Conservation (phyloP, 53 echinoderm and acorn worm species). For the Luidia sarsii region DNA sequence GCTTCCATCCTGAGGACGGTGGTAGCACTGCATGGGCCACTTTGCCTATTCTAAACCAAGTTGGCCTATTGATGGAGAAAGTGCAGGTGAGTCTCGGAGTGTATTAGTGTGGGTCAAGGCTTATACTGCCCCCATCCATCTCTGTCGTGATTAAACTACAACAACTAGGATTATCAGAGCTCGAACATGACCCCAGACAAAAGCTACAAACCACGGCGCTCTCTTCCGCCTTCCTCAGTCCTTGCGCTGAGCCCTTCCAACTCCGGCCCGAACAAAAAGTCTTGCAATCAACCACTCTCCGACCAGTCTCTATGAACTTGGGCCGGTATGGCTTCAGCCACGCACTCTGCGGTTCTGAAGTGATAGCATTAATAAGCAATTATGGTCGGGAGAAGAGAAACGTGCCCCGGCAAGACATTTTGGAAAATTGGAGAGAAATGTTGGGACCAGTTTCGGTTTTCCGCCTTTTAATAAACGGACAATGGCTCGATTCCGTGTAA, state of each 20-base stretch:
- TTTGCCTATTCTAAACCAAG: not conserved
- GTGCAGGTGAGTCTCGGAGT: conserved; percentile 44
- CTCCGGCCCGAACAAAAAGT: conserved; percentile 10
- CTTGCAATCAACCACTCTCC: not conserved
- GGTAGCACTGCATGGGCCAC: not conserved
- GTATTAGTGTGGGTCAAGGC: not conserved
- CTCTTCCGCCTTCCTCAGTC: not conserved
- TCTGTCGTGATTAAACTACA: conserved; percentile 39
- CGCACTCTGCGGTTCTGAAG: conserved; percentile 27
- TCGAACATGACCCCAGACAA: conserved; percentile 29
- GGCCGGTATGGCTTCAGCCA: not conserved
- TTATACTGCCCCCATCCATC: conserved; percentile 4
- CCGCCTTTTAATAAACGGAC: conserved; percentile 2
- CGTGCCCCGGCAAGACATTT: conserved; percentile 8
- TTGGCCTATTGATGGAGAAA: conserved; percentile 9
- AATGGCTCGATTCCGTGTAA: not conserved
- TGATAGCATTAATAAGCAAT: conserved; percentile 21
- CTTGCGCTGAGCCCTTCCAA: not conserved
- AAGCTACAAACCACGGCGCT: conserved; percentile 25
- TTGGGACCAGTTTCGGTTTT: conserved; percentile 25
- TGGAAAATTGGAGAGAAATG: not conserved
- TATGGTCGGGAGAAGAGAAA: not conserved
- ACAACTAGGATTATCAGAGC: conserved; percentile 16
- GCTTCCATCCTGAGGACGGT: no score
- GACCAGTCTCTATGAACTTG: not conserved